A percentile compares a stretch with the other conserved stretches of the same genome.
phyloP scores from a whole-genome alignment of 2,888 invertebrate species.

The Proisotoma minuta region DNA sequence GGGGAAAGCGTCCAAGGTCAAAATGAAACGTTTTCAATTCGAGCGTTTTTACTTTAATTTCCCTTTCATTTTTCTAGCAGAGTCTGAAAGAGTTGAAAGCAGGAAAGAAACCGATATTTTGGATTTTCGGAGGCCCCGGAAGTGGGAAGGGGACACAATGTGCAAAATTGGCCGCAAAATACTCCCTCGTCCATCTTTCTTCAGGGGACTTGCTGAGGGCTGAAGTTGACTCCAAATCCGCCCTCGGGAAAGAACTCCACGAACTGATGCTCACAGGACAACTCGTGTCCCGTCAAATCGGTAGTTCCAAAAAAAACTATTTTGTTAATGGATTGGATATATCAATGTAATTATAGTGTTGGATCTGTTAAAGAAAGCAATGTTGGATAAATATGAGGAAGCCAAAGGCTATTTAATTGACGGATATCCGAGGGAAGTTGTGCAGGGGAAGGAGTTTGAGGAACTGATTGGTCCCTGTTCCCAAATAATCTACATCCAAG shows the following conservation, averaged over 20 bases:
- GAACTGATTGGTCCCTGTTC: slow-evolving; percentile 62
- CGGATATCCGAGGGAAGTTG: slow-evolving; percentile 84
- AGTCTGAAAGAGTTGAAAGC: slow-evolving; percentile 50
- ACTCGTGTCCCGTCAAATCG: slow-evolving; percentile 82
- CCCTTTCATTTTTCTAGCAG: no score
- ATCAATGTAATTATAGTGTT: slow-evolving; percentile 54
- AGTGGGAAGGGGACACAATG: slow-evolving; percentile 91
- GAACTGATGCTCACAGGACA: slow-evolving; percentile 83
- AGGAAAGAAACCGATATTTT: slow-evolving; percentile 71
- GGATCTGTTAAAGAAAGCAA: slow-evolving; percentile 75
- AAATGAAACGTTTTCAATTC: no score
- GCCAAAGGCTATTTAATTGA: slow-evolving; percentile 84
- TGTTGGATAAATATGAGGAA: slow-evolving; percentile 58
- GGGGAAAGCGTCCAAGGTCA: no score
- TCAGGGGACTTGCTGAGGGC: slow-evolving; percentile 87
- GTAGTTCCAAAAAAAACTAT: not conserved
- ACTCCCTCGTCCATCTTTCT: slow-evolving; percentile 88
- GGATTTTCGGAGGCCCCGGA: slow-evolving; percentile 83
- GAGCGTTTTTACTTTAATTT: no score
- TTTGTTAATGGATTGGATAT: not conserved
- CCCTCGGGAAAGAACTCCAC: slow-evolving; percentile 73
- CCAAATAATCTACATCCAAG: slow-evolving; percentile 77
- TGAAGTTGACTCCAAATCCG: slow-evolving; percentile 82
- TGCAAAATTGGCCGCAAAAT: slow-evolving; percentile 82
- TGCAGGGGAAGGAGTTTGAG: slow-evolving; percentile 80